Base-by-base conservation (phyloP, 2,888 invertebrate genomes). In the Spodoptera exigua region DNA sequence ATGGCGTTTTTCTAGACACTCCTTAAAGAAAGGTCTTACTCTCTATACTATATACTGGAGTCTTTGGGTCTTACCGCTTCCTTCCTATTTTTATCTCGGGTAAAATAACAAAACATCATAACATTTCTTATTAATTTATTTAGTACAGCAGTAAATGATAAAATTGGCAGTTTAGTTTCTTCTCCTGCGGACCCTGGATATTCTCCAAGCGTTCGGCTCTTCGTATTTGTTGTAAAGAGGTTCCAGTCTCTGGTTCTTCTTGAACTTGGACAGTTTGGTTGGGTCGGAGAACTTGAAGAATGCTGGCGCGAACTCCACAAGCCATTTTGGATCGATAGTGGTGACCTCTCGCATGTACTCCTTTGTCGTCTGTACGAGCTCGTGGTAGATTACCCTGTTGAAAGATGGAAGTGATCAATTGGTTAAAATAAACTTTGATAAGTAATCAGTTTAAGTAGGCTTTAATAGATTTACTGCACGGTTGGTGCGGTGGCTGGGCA, bases 271-370 rank as follows among this genome's bases (percentile, higher is more conserved):
- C 35, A 99, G 95, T 89, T 99, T 99, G 0, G 99, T 99, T 2
- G 99, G 99, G 92, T 99, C 99, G 5, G 98, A 98, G 94, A 99
- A 99, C 89, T 98, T 98, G 95, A 99, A 99, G 95, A 99, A 99
- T 0, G 99, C 99, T 0, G 99, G 99, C 0, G 99, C 99, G 88
- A 99, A 99, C 88, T 99, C 99, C 0, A 99, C 99, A 57, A 99
- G 95, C 99, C 99, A 99, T 89, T 98, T 98, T 0, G 99, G 98
- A 93, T 99, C 99, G 56, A 99, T 98, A 0, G 98, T 98, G 0
- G 98, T 98, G 11, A 99, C 99, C 91, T 99, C 99, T 27, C 99
- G 95, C 99, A 99, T 99, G 89, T 99, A 99, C 87, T 99, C 99
- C 86, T 99, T 99, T 0, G 99, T 99, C 0, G 99, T 99, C 91